A percentile compares a stretch with the other conserved stretches of the same genome.
These are phyloP conservation scores for Eulacestoma nigropectus DNA, from an alignment of 2,113 vertebrate species.

Conservation along the genomic window DNA sequence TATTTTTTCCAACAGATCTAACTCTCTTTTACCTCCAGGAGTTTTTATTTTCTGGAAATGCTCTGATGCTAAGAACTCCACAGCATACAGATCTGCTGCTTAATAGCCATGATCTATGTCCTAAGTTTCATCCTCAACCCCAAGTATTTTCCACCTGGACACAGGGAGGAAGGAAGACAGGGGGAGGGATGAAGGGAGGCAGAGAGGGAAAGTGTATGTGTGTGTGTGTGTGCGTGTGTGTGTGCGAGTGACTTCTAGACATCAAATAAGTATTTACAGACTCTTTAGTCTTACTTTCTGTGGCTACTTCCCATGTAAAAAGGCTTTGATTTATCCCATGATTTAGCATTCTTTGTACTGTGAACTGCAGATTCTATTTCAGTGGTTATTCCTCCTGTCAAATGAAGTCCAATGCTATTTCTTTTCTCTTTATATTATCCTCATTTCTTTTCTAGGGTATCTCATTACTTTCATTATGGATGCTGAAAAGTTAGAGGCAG, in stretches of 20 bases:
- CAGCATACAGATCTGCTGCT: neutral
- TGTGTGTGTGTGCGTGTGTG: too few species aligned
- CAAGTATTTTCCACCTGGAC: neutral
- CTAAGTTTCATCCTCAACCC: fast-evolving
- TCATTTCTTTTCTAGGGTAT: neutral
- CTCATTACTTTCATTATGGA: neutral
- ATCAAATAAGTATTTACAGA: neutral
- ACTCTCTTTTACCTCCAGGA: neutral
- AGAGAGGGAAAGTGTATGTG: neutral
- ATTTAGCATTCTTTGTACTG: neutral
- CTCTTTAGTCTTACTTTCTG: neutral
- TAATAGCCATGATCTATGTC: neutral
- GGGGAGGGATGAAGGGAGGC: fast-evolving
- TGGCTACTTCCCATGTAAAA: neutral
- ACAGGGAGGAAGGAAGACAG: neutral
- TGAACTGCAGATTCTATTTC: neutral
- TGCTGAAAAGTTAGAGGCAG: too few species aligned
- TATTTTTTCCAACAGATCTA: neutral
- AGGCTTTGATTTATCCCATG: neutral
- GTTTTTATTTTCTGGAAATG: neutral
- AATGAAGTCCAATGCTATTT: neutral
- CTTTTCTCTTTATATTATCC: neutral
- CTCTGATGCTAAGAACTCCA: neutral
- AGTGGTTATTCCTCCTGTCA: neutral
- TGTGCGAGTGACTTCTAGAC: neutral